Conservation (phyloP, 1,140 invertebrate species). For the Tetragnatha versicolor region DNA sequence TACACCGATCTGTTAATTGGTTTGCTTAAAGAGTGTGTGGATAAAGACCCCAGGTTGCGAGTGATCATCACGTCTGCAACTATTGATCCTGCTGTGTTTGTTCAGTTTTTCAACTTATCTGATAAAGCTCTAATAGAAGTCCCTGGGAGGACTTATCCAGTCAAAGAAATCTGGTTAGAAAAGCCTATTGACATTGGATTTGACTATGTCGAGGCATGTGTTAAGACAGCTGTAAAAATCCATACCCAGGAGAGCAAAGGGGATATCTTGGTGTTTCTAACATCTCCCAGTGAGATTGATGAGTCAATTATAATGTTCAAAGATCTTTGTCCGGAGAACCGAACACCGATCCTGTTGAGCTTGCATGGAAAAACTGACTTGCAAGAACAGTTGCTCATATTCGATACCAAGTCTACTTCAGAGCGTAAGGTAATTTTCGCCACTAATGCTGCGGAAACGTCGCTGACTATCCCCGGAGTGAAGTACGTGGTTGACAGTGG, state of each 20-base stretch:
- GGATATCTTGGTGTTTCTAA: conserved; percentile 92
- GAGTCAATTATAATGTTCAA: conserved; percentile 74
- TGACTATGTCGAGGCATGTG: conserved; percentile 86
- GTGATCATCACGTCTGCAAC: conserved; percentile 97
- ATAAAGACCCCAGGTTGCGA: conserved; percentile 90
- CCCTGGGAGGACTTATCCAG: conserved; percentile 85
- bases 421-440: conserved; percentile 93
- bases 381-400: conserved; percentile 63
- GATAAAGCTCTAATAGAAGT: conserved; percentile 81
- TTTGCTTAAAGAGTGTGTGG: conserved; percentile 78
- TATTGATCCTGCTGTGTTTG: conserved; percentile 91
- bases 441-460: conserved; percentile 98
- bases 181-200: conserved; percentile 81
- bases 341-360: conserved; percentile 46
- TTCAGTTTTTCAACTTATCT: conserved; percentile 80
- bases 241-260: conserved; percentile 75
- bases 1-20: conserved; percentile 92
- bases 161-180: conserved; percentile 74
- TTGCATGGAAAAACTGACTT: conserved; percentile 72
- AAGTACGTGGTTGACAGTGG: conserved; percentile 96
- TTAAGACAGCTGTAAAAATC: conserved; percentile 82
- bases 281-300: conserved; percentile 91
- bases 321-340: conserved; percentile 34
- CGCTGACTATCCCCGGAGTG: conserved; percentile 97
- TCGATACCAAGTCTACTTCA: conserved; percentile 69